Percentiles rank a stretch among this genome's conserved stretches.
These are phyloP conservation scores for Tinamus guttatus DNA, from an alignment of 2,113 vertebrate species.

Conservation along the genomic window DNA sequence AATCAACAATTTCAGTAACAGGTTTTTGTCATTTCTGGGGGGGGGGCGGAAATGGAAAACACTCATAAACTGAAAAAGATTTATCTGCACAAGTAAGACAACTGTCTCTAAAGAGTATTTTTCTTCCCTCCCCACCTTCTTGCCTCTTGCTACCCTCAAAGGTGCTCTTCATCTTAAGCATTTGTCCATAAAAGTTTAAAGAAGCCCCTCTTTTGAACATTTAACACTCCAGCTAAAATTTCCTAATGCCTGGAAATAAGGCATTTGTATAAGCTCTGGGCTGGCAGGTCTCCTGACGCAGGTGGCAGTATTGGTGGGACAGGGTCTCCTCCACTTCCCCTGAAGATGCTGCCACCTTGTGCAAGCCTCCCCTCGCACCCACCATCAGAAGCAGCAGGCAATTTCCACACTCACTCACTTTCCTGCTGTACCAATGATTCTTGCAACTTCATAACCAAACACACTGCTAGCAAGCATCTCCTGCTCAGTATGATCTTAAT, in stretches of 20 bases:
- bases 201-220: background rate
- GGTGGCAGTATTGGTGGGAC: background rate
- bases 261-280: background rate
- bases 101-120: background rate
- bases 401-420: background rate
- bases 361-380: background rate
- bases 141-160: background rate
- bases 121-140: background rate
- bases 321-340: background rate
- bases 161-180: background rate
- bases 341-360: background rate
- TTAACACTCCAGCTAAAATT: background rate
- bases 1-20: background rate
- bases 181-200: background rate
- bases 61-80: background rate
- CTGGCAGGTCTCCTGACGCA: background rate
- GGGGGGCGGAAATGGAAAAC: background rate
- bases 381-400: accelerated
- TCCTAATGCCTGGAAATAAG: background rate
- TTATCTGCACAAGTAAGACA: background rate
- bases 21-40: background rate
- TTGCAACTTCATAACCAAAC: too few species aligned
- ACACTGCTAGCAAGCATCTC: accelerated
- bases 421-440: accelerated
- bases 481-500: accelerated